Conservation (phyloP, 2,888 invertebrate genomes). For the Drosophila rubida region DNA sequence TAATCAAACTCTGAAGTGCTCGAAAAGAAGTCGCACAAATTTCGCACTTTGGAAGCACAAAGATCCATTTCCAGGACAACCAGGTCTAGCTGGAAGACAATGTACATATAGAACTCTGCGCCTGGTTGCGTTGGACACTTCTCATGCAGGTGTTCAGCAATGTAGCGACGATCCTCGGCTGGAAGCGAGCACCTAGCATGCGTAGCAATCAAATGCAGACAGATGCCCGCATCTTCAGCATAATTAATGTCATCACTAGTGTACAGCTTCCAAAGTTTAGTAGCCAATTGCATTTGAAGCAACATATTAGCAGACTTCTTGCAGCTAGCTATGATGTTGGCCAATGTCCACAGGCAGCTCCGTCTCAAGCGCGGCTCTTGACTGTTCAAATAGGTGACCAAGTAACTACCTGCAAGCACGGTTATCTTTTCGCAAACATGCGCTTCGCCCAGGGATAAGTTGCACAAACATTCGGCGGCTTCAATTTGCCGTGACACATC, state of each 20-base stretch:
- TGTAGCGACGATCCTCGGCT: slow-evolving; percentile 56
- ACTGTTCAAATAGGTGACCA: slow-evolving; percentile 80
- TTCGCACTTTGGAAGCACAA: slow-evolving; percentile 14
- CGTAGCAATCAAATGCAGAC: slow-evolving; percentile 69
- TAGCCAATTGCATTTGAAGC: slow-evolving; percentile 80
- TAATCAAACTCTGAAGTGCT: slow-evolving; percentile 54
- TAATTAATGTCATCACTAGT: slow-evolving; percentile 43
- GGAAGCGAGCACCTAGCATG: slow-evolving; percentile 44
- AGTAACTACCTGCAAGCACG: slow-evolving; percentile 79
- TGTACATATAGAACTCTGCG: slow-evolving; percentile 75
- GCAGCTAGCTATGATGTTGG: slow-evolving; percentile 79
- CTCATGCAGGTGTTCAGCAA: slow-evolving; percentile 59
- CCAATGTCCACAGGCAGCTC: slow-evolving; percentile 82
- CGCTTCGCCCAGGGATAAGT: slow-evolving; percentile 81
- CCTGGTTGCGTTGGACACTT: slow-evolving; percentile 65
- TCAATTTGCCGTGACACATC: slow-evolving; percentile 75
- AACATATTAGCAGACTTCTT: slow-evolving; percentile 70
- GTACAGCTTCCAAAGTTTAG: slow-evolving; percentile 77
- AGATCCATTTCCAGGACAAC: slow-evolving; percentile 9
- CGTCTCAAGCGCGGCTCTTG: slow-evolving; percentile 73
- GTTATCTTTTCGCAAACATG: slow-evolving; percentile 82
- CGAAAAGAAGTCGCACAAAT: slow-evolving; percentile 40
- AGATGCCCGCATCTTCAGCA: slow-evolving; percentile 75
- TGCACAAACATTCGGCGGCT: slow-evolving; percentile 83
- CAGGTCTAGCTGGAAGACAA: slow-evolving; percentile 67